Evolutionary conservation across 2,888 invertebrate species (phyloP).

Genomic region (Tenthredo livida): DNA sequence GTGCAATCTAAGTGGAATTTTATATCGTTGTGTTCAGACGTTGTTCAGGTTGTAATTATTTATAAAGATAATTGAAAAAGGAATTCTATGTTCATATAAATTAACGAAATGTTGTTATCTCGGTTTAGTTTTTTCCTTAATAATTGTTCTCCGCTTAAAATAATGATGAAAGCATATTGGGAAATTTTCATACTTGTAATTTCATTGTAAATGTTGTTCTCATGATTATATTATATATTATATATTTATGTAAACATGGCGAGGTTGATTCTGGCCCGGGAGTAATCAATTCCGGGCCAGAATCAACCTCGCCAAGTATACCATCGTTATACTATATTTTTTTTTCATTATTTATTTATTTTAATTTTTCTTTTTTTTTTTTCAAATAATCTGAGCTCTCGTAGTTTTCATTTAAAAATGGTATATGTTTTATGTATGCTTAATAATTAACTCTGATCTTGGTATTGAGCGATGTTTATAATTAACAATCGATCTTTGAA

Average conservation of each 20-base stretch:
- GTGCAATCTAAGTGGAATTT: neutral
- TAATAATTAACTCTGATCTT: constrained; percentile 30
- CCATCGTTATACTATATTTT: neutral
- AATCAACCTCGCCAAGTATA: too few relatives aligned
- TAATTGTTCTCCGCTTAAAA: neutral
- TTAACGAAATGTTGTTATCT: neutral
- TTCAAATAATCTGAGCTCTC: neutral
- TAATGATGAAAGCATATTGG: neutral
- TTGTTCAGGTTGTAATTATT: constrained; percentile 13
- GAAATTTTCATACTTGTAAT: neutral
- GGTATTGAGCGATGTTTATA: neutral
- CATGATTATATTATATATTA: constrained; percentile 1
- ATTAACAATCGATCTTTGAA: neutral
- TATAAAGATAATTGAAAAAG: neutral
- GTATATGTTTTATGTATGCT: constrained; percentile 33
- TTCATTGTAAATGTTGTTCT: constrained; percentile 22
- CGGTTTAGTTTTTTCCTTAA: neutral
- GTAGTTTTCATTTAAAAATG: neutral
- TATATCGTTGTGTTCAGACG: neutral
- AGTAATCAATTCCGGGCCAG: too few relatives aligned
- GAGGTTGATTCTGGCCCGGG: too few relatives aligned
- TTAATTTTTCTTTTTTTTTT: neutral
- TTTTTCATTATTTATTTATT: neutral
- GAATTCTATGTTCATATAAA: neutral
- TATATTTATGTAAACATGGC: constrained; percentile 34